Evolutionary conservation across 2,113 vertebrate species (phyloP), one percentile per base, ranked within the genome.

Genomic region (Phalacrocorax brasilianus): DNA sequence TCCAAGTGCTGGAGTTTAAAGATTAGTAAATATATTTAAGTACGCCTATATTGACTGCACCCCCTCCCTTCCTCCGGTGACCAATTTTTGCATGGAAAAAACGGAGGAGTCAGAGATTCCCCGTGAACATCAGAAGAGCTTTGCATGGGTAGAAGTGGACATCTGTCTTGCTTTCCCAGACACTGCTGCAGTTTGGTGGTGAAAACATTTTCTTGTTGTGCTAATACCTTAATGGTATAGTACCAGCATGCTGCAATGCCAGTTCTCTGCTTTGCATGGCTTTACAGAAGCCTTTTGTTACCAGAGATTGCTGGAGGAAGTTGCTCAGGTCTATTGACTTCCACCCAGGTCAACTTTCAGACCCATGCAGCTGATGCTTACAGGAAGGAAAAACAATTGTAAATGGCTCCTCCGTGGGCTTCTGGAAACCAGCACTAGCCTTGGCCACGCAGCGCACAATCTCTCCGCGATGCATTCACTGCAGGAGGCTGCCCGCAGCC

Each of bases 221-320:
- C n/a, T 56, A 50, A 72, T 56, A 95, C 71, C 55, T 89, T 40
- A 40, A 35, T 12, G 56, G 44, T 14, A 72, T 28, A 0, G 0
- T 5, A 19, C 32, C 35, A 44, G 42, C 50, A 44, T 0, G 0
- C 56, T 38, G 19, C 62, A 42, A 4, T 3, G 6, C 44, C 61
- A 52, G 18, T 32, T 73, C 23, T 44, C 42, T 20, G 81, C 56
- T 88, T 73, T 23, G 8, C 32, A 28, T 1, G 26, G 30, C 59
- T 85, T 85, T 44, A 96, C 77, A 96, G 92, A 91, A 75, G 50
- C 19, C 53, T 95, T 95, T 95, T 95, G 72, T 93, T 63, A 89
- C 65, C n/a, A 21, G 42, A 49, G 79, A 9, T 17, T 71, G 59
- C 62, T 30, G 28, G 45, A 72, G 83, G 62, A 93, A 88, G 53